Conservation (phyloP, 2,888 invertebrate species). For the Synergus japonicus region DNA sequence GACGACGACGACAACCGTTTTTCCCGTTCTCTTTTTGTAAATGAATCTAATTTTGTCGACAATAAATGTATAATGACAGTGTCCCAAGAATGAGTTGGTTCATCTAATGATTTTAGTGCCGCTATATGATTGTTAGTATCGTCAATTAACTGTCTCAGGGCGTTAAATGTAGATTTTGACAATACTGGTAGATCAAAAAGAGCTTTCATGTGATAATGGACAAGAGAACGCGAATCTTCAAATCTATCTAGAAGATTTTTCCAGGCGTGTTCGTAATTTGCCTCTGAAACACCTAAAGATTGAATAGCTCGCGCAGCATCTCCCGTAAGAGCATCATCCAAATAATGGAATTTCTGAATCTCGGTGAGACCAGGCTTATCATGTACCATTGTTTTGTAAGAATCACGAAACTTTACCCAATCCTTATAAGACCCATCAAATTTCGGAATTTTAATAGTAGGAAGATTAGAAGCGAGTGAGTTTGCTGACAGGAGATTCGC, state of each 20-base stretch:
- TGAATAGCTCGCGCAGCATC: constrained; percentile 29
- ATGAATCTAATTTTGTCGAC: not conserved
- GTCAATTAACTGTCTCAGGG: not conserved
- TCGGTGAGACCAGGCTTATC: no score
- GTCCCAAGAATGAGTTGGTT: not conserved
- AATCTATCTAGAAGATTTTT: not conserved
- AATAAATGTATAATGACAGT: not conserved
- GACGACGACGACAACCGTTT: not conserved
- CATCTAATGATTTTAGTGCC: not conserved
- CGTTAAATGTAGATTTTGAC: not conserved
- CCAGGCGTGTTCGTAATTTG: constrained; percentile 38
- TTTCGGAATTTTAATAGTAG: not conserved
- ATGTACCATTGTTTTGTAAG: not conserved
- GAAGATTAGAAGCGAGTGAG: not conserved
- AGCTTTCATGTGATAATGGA: not conserved
- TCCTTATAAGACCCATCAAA: not conserved
- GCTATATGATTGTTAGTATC: not conserved
- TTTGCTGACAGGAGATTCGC: not conserved
- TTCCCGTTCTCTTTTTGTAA: not conserved
- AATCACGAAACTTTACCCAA: constrained; percentile 39
- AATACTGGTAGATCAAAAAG: not conserved
- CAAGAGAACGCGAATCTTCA: not conserved
- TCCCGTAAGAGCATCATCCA: not conserved
- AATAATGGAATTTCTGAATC: no score
- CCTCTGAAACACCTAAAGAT: constrained; percentile 1